Percentiles rank a stretch among this genome's conserved stretches.
phyloP scores from a whole-genome alignment of 2,888 invertebrate genomes.

The Alviniconcha strummeri region DNA sequence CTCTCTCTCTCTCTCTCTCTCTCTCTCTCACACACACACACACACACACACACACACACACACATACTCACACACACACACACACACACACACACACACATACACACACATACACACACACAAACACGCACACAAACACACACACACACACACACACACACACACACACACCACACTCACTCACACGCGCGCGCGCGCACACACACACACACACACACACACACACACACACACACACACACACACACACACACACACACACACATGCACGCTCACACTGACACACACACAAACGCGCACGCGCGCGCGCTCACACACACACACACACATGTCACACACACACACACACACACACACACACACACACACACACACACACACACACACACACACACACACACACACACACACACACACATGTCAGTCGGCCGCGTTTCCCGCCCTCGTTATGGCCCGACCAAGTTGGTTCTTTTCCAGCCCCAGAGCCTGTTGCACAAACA shows the following conservation, averaged over 20 bases:
- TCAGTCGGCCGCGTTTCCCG: no score
- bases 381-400: not conserved
- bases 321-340: not conserved
- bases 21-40: not conserved
- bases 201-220: constrained; percentile 8
- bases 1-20: no score
- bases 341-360: not conserved
- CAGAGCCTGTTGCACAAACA: no score
- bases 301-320: not conserved
- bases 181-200: not conserved
- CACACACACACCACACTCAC: not conserved
- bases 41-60: not conserved
- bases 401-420: not conserved
- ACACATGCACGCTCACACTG: not conserved
- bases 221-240: not conserved
- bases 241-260: constrained; percentile 7
- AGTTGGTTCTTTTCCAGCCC: no score
- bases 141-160: constrained; percentile 1
- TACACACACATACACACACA: not conserved
- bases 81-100: not conserved
- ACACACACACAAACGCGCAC: not conserved
- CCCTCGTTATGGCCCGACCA: no score
- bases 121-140: not conserved
- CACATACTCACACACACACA: not conserved
- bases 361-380: not conserved